Evolutionary conservation across 2,888 invertebrate species (phyloP).

Genomic region (Drosophila aldrichi): DNA sequence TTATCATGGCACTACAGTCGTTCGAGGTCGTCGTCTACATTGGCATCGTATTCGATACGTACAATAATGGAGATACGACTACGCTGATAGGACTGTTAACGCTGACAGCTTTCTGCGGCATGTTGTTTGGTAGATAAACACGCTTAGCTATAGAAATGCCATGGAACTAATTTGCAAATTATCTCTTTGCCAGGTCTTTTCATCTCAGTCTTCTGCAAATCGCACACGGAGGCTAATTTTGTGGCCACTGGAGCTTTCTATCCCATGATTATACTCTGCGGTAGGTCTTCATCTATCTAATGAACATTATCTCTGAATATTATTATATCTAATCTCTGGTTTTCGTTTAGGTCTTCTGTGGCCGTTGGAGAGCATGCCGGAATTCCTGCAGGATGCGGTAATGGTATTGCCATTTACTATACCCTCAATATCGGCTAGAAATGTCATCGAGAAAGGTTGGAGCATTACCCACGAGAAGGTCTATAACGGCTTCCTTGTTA

Average conservation of each 20-base stretch:
- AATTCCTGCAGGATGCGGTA: conserved; percentile 87
- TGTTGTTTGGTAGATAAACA: conserved; percentile 88
- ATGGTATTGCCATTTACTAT: conserved; percentile 92
- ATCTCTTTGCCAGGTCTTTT: conserved; percentile 88
- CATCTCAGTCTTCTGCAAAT: conserved; percentile 91
- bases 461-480: conserved; percentile 89
- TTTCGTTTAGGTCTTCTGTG: conserved; percentile 87
- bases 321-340: background rate
- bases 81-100: conserved; percentile 88
- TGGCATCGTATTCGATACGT: conserved; percentile 84
- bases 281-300: conserved; percentile 86
- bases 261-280: conserved; percentile 94
- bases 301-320: background rate
- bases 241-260: conserved; percentile 95
- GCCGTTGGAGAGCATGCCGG: conserved; percentile 90
- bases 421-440: conserved; percentile 91
- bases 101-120: conserved; percentile 92
- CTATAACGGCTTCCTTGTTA: conserved; percentile 90
- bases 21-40: conserved; percentile 85
- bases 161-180: background rate
- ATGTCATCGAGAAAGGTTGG: conserved; percentile 91
- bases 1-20: conserved; percentile 90
- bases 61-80: conserved; percentile 84
- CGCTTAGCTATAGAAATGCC: background rate
- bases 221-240: conserved; percentile 93